These are phyloP conservation scores for Antechinus stuartii DNA, from an alignment of 2,113 vertebrate species.

Conservation along the genomic window DNA sequence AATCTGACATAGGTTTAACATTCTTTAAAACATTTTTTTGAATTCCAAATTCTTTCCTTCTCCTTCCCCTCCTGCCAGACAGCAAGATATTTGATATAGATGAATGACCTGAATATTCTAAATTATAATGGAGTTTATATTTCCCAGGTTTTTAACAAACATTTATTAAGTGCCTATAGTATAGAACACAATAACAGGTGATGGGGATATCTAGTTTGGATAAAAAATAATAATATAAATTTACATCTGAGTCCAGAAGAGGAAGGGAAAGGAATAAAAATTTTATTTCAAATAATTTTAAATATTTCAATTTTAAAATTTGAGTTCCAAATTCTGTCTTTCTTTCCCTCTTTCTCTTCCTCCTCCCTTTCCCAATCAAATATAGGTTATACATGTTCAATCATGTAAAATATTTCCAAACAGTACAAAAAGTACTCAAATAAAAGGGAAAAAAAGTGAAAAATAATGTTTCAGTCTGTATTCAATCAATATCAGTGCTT, in stretches of 20 bases:
- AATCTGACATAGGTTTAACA: neutral
- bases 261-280: neutral
- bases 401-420: too few relatives aligned
- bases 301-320: too few relatives aligned
- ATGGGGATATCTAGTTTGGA: neutral
- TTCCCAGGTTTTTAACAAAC: neutral
- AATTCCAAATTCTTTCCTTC: neutral
- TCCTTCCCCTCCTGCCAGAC: too few relatives aligned
- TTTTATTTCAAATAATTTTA: neutral
- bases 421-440: too few relatives aligned
- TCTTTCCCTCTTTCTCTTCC: too few relatives aligned
- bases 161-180: neutral
- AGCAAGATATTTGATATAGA: too few relatives aligned
- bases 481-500: too few relatives aligned
- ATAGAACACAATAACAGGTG: neutral
- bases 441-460: too few relatives aligned
- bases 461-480: too few relatives aligned
- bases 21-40: neutral
- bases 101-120: neutral
- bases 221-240: neutral
- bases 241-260: neutral
- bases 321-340: too few relatives aligned
- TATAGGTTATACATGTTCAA: too few relatives aligned
- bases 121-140: neutral
- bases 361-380: too few relatives aligned